Percentiles rank a stretch among this genome's conserved stretches.
These are phyloP conservation scores for Meandrina meandrites DNA, from an alignment of 92 coral and sea anemone genomes.

Conservation along the genomic window DNA sequence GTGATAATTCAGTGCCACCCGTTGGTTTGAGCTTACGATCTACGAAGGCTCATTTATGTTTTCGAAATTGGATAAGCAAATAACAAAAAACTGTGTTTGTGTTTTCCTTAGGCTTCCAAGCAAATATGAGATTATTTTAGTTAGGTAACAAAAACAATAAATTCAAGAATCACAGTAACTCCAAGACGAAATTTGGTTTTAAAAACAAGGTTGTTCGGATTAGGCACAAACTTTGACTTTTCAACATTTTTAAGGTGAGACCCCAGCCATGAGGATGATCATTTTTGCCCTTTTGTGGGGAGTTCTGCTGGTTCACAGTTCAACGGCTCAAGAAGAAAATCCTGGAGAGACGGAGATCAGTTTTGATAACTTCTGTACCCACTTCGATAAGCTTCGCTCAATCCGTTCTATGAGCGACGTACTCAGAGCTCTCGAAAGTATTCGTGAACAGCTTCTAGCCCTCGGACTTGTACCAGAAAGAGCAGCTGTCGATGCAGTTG, in stretches of 20 bases:
- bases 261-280: not conserved
- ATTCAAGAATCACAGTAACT: no score
- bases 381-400: slow-evolving; percentile 32
- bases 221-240: no score
- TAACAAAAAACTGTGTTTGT: no score
- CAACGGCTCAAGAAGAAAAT: slow-evolving; percentile 11
- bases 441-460: not conserved
- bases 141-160: no score
- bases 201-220: no score
- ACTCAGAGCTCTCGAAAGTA: not conserved
- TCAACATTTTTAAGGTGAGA: not conserved
- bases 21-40: no score
- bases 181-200: no score
- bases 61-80: no score
- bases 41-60: no score
- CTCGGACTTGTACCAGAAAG: not conserved
- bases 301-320: not conserved
- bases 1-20: no score
- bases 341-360: not conserved
- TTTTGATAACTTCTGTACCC: slow-evolving; percentile 27
- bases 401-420: not conserved
- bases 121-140: no score
- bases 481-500: slow-evolving; percentile 9
- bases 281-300: slow-evolving; percentile 12
- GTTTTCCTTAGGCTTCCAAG: no score